Base-by-base conservation (phyloP, 2,797 vertebrate genomes). In the Gymnocypris eckloni region DNA sequence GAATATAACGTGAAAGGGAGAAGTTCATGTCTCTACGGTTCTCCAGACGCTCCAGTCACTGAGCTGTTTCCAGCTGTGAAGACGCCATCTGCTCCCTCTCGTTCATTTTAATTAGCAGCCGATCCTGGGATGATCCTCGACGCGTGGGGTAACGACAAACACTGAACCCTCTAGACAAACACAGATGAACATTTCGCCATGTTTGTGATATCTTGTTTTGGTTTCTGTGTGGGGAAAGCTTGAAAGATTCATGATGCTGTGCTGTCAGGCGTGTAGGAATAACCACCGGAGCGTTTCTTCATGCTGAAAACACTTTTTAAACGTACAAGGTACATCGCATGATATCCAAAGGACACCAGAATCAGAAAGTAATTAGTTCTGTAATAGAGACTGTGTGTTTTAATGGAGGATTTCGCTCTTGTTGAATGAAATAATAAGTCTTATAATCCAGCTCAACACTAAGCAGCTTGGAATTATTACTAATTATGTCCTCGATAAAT, bases 51-150 rank as follows among this genome's bases (percentile, higher is more conserved):
- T 72, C 52, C 89, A 92, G 92, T 92, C 92, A 90, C 89, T 54
- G 4, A 80, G 82, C 90, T 89, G 89, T 87, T 91, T 94, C 86
- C 93, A 94, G 90, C 91, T 91, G 92, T 89, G 90, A 89, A 89
- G 90, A 92, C 89, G 88, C 94, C 95, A 96, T 95, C 94, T 96
- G 95, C 88, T 95, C 91, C 89, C 90, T 89, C 90, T 90, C 93
- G 91, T 90, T 91, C 90, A 92, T 91, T 94, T 92, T 93, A 95
- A 91, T 95, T 94, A 94, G 86, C 90, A 88, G 82, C 91, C 89
- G 91, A 72, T 90, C 75, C 85, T 76, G 54, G 20, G 41, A 48
- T 48, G 86, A 82, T 25, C 70, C 39, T 59, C 18, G 18, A 28
- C 45, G 18, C 18, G 25, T 77, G 75, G 75, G 83, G 89, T 86